phyloP scores from a whole-genome alignment of 2,113 vertebrate genomes.

The Ancistrus triradiatus region DNA sequence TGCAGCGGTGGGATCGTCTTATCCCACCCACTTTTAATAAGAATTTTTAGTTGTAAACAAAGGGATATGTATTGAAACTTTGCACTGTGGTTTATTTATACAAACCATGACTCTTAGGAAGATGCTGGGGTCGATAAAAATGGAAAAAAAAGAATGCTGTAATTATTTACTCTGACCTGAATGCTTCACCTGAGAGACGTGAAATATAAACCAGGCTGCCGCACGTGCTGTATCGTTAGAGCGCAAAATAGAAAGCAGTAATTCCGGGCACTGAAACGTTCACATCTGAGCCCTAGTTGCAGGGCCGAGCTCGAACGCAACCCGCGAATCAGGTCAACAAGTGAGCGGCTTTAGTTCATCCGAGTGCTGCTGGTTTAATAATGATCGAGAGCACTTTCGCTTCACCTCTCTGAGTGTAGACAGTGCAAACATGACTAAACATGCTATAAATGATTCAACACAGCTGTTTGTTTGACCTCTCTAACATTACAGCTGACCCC shows the following conservation, averaged over 20 bases:
- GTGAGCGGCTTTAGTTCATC: neutral
- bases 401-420: neutral
- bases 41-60: no score
- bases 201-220: constrained; percentile 23
- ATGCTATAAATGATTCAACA: constrained; percentile 31
- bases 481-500: constrained; percentile 58
- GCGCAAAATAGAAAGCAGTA: constrained; percentile 5
- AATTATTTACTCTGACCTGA: constrained; percentile 34
- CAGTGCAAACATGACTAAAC: constrained; percentile 14
- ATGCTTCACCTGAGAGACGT: constrained; percentile 27
- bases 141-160: neutral
- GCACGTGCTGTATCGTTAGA: constrained; percentile 10
- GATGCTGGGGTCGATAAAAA: constrained; percentile 12
- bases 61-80: no score
- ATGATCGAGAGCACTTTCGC: neutral
- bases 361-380: constrained; percentile 1
- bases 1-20: no score
- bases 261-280: neutral
- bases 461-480: constrained; percentile 50
- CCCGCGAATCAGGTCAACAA: neutral
- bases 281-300: constrained; percentile 6
- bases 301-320: neutral
- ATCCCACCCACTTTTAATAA: no score
- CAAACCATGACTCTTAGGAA: neutral
- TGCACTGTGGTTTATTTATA: no score